Evolutionary conservation across 2,888 invertebrate genomes (phyloP).

Genomic region (Bimastos eiseni): DNA sequence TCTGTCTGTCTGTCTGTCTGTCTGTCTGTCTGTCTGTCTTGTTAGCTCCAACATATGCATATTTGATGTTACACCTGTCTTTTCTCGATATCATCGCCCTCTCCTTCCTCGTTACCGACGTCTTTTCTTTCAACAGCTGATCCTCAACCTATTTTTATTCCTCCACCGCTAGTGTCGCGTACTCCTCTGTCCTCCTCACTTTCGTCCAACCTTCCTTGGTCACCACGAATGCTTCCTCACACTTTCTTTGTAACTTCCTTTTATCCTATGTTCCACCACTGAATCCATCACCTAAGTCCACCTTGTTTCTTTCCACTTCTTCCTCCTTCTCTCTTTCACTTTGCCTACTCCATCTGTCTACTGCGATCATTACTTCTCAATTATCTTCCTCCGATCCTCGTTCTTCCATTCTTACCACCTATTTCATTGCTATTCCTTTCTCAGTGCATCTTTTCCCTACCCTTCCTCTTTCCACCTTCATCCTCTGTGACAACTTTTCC

Average conservation of each 20-base stretch:
- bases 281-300: too few species aligned
- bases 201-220: background rate
- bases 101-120: too few species aligned
- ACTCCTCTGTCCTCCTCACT: background rate
- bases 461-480: background rate
- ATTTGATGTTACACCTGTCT: constrained; percentile 6
- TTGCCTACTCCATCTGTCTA: too few species aligned
- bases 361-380: too few species aligned
- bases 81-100: background rate
- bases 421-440: too few species aligned
- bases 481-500: too few species aligned
- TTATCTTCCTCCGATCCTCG: too few species aligned
- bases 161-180: background rate
- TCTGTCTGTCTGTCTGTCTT: background rate
- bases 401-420: too few species aligned
- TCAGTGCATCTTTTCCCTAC: too few species aligned
- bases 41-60: background rate
- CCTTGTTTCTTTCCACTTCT: too few species aligned
- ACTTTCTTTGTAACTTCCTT: background rate
- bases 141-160: background rate
- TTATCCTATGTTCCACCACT: background rate
- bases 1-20: too few species aligned
- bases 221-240: background rate
- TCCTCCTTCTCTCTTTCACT: too few species aligned
- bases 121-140: background rate